Evolutionary conservation across 2,888 invertebrate species (phyloP).

Genomic region (Himalopsyche kuldschensis): DNA sequence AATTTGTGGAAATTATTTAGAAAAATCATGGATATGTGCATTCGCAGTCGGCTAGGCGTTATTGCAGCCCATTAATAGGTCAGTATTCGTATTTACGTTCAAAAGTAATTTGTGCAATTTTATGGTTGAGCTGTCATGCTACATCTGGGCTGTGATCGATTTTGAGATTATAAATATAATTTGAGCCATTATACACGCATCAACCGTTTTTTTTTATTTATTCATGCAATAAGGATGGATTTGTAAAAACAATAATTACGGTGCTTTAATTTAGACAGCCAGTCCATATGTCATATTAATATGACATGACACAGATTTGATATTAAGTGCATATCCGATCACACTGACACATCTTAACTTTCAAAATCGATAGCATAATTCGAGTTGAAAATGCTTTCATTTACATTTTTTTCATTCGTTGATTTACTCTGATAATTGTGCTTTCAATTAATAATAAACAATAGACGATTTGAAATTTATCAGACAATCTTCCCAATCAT

Average conservation of each 20-base stretch:
- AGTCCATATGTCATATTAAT: slow-evolving; percentile 3
- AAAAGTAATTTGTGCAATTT: neutral
- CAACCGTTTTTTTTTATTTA: neutral
- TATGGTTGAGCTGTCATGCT: slow-evolving; percentile 3
- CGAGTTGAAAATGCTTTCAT: neutral
- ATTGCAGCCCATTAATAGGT: neutral
- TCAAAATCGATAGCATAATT: neutral
- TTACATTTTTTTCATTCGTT: neutral
- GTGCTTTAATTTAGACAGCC: neutral
- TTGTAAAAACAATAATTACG: neutral
- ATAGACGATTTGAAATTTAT: too few relatives aligned
- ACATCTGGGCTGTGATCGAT: slow-evolving; percentile 1
- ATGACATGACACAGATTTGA: slow-evolving; percentile 1
- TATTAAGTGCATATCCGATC: neutral
- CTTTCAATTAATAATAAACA: too few relatives aligned
- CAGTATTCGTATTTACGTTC: neutral
- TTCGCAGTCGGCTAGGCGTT: slow-evolving; percentile 50
- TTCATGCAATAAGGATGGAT: neutral
- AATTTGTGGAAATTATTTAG: slow-evolving; percentile 48
- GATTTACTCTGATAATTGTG: neutral
- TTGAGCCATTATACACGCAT: neutral
- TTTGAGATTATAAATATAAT: neutral
- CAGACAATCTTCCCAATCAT: too few relatives aligned
- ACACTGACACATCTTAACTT: slow-evolving; percentile 2
- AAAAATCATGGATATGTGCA: slow-evolving; percentile 59